Evolutionary conservation across 2,888 invertebrate genomes (phyloP), one percentile per base, ranked within the genome.

Genomic region (Epicampocera succincta): DNA sequence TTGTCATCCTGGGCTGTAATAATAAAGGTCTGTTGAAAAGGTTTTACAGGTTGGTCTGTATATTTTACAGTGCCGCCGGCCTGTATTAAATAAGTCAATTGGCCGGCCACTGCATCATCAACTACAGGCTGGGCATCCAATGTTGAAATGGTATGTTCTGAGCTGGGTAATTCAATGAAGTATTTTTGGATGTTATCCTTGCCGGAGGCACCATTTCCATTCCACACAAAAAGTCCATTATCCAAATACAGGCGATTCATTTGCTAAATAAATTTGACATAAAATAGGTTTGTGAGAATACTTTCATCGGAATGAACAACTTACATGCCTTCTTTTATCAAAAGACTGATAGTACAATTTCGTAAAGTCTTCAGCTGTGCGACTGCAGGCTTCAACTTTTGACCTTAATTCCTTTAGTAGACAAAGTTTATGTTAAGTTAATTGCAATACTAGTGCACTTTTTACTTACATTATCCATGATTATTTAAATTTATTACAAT

Each of bases 331-430:
- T 85, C 95, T 93, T 89, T 96, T 97, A 88, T 98, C 98, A 77
- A 97, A 92, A 87, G 95, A 95, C 87, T 97, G 96, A 90, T 98
- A 98, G 90, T 96, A 98, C 3, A 97, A 92, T 91, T 95, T 95
- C 3, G 95, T 95, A 87, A 98, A 98, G 87, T 97, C 95, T 91
- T 97, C 96, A 0, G 96, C 97, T 15, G 96, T 96, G 88, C 95
- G 93, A 86, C 95, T 95, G 19, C 97, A 97, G 87, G 95, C 94
- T 83, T 97, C 96, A 46, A 95, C 92, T 90, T 95, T 95, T 73
- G 92, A 91, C 85, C 93, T 93, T 44, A 93, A 85, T 33, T 93
- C 93, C 92, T 95, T 90, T 13, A 11, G 4, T 6, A n/a, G 3
- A 52, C 38, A 46, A 15, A 4, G 12, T 11, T 29, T 3, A 12